Evolutionary conservation across 1,140 invertebrate species (phyloP).

Genomic region (Piezodorus guildinii): DNA sequence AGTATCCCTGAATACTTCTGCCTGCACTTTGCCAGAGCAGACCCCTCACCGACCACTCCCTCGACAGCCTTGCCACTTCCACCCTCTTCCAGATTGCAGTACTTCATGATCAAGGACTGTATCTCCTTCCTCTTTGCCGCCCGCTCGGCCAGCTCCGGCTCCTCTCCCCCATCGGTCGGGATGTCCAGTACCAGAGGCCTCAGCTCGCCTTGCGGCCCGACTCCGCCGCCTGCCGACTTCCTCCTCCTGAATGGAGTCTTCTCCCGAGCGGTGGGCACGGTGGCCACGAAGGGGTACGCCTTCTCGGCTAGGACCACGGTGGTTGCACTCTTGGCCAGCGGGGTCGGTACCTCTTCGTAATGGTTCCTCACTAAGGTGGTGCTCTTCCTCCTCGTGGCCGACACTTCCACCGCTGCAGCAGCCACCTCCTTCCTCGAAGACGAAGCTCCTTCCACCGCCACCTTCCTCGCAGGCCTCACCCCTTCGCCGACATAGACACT

Average conservation of each 20-base stretch:
- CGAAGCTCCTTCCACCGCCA: not conserved
- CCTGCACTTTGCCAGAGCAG: conserved; percentile 29
- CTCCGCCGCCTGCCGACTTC: conserved; percentile 20
- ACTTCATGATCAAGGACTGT: conserved; percentile 63
- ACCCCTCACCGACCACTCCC: conserved; percentile 2
- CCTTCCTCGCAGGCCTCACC: not conserved
- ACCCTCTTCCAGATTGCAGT: conserved; percentile 53
- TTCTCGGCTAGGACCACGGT: conserved; percentile 52
- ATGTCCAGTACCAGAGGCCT: conserved; percentile 22
- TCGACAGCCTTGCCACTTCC: conserved; percentile 9
- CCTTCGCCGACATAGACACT: not conserved
- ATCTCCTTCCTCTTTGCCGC: conserved; percentile 69
- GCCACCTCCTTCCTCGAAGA: not conserved
- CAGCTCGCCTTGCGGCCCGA: conserved; percentile 12
- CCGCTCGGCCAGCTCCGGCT: conserved; percentile 46
- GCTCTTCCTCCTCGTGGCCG: conserved; percentile 4
- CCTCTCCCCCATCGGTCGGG: conserved; percentile 8
- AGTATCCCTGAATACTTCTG: conserved; percentile 30
- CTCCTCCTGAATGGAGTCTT: conserved; percentile 43
- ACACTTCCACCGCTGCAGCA: not conserved
- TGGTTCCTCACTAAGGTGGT: not conserved
- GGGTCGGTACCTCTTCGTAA: conserved; percentile 10
- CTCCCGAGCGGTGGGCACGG: conserved; percentile 34
- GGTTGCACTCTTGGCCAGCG: conserved; percentile 46
- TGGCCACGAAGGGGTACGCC: conserved; percentile 46